Base-by-base conservation (phyloP, 2,888 invertebrate genomes). In the Phyllotreta striolata region DNA sequence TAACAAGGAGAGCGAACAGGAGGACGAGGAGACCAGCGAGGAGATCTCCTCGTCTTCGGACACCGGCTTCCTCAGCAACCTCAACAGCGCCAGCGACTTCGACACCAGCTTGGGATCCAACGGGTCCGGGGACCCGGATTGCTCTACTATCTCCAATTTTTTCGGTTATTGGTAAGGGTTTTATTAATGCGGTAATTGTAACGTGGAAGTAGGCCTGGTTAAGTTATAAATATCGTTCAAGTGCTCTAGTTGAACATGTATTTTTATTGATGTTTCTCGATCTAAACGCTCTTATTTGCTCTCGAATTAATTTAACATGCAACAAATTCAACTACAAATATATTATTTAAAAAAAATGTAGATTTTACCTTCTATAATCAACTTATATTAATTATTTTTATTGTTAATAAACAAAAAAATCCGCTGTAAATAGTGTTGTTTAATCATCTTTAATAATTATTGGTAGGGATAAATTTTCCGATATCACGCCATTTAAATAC, bases 91-190 rank as follows among this genome's bases (percentile, higher is more conserved):
- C 58, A 79, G 80, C 65, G 79, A 80, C 67, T 70, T 79, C 61
- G 79, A 79, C 59, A 72, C 72, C 13, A 74, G 64, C 14, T 55
- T 69, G 43, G 66, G 64, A 24, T 55, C 74, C 5, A 64, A 64
- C 10, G 62, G 57, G 67, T 47, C 62, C 10, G 44, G 72, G n/a
- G 80, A 80, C 6, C 76, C 81, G 0, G 81, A 82, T 67, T 81
- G 81, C 69, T 79, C 80, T 0, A 79, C 81, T 1, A 80, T 82
- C 64, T 81, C 81, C 0, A 81, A 81, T 62, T 82, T 82, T 70
- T 82, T 82, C 66, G 81, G 81, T 66, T 81, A 82, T 70, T 82
- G 82, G 82, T 82, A 75, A 70, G 80, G 6, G 13, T 14, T 76
- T 60, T 3, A 35, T 40, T 51, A 8, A 40, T 51, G 6, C 9